Conservation (phyloP, 2,797 vertebrate genomes). For the Lophius americanus region DNA sequence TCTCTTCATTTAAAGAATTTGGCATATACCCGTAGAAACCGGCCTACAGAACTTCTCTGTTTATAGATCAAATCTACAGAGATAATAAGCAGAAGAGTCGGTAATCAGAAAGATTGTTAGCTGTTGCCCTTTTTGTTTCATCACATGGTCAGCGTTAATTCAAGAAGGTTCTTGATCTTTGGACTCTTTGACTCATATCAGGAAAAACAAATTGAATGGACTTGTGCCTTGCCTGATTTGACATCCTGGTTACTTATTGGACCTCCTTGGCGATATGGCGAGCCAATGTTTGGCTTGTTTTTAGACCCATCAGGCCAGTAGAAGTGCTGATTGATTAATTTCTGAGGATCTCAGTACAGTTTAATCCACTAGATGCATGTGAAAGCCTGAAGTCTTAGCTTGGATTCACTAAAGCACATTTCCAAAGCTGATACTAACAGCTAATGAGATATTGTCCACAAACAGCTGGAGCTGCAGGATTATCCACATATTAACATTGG, state of each 20-base stretch:
- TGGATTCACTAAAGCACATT: conserved; percentile 2
- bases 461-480: conserved; percentile 15
- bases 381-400: not conserved
- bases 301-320: not conserved
- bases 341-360: not conserved
- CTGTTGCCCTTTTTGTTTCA: too few species aligned
- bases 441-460: conserved; percentile 24
- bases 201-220: too few species aligned
- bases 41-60: too few species aligned
- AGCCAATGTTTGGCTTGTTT: not conserved
- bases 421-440: conserved; percentile 9
- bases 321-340: conserved; percentile 17
- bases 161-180: too few species aligned
- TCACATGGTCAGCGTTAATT: too few species aligned
- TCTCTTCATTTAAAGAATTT: too few species aligned
- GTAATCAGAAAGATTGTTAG: too few species aligned
- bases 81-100: too few species aligned
- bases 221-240: not conserved
- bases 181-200: too few species aligned
- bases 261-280: not conserved
- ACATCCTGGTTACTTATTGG: conserved; percentile 3
- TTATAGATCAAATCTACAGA: too few species aligned
- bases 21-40: too few species aligned
- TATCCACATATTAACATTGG: conserved; percentile 27
- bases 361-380: not conserved